Evolutionary conservation across 92 coral and sea anemone species (phyloP).

Genomic region (Siderastrea siderea): DNA sequence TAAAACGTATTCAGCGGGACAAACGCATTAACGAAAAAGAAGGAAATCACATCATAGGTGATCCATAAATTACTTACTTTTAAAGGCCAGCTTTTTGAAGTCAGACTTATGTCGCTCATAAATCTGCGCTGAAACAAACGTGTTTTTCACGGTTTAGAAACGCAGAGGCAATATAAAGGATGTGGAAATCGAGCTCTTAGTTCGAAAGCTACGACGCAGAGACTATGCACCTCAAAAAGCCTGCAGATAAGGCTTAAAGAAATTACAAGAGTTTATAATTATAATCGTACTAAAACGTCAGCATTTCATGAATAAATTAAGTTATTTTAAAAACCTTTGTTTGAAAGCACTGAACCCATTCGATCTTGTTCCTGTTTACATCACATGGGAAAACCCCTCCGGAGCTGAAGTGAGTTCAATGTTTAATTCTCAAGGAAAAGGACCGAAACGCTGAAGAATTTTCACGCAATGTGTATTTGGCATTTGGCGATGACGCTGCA

Average conservation of each 20-base stretch:
- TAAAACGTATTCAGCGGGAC: neutral
- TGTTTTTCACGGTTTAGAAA: neutral
- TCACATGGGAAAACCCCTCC: conserved; percentile 6
- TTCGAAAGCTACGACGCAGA: neutral
- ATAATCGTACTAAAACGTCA: neutral
- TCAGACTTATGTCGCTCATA: neutral
- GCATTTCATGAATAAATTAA: neutral
- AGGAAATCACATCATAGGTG: neutral
- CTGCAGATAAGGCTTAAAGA: neutral
- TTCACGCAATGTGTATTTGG: no score
- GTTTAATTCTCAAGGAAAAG: no score
- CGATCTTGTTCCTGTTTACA: conserved; percentile 30
- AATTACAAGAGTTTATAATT: neutral
- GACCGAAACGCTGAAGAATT: no score
- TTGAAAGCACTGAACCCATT: no score
- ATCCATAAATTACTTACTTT: conserved; percentile 20
- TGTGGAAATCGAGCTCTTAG: neutral
- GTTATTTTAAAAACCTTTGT: neutral
- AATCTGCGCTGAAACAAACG: conserved; percentile 2
- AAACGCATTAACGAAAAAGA: neutral
- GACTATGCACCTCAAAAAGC: neutral
- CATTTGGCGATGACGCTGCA: no score
- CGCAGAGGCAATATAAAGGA: neutral
- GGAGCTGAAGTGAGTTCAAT: neutral
- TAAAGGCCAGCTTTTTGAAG: neutral